Base-by-base conservation (phyloP, 2,113 vertebrate species). In the Pogona vitticeps region DNA sequence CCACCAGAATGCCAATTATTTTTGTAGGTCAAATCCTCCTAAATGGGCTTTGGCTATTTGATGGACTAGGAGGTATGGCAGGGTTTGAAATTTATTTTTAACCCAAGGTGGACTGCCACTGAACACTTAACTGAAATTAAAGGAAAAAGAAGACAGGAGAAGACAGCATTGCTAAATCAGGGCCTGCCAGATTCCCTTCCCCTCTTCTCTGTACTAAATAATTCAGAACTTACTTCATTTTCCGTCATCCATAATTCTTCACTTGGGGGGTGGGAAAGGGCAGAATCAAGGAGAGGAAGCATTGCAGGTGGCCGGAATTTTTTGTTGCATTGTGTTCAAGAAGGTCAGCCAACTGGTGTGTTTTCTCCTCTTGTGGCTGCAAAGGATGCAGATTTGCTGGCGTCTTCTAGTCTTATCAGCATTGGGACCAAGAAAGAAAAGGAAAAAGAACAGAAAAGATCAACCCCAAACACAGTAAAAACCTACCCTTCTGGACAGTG, bases 391-490 rank as follows among this genome's bases (percentile, higher is more conserved):
- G 82, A 0, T 0, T 79, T 67, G 52, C 36, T 38, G 26, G 79
- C 89, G 23, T 40, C 65, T 85, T 81, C 63, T 72, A 79, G 65
- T 58, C 79, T 86, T 93, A 82, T 80, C 86, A 89, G 82, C 89
- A 90, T 23, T 79, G 59, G 79, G 36, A 52, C 82, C 82, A 88
- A 82, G 9, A 76, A 78, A 67, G 65, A 67, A 28, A 65, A 8
- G 28, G 65, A 28, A 26, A 31, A 26, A 65, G 9, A n/a, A n/a
- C n/a, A 10, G 46, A 10, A 10, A 10, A 52, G 46, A 52, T 52
- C 86, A 12, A 31, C 89, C 86, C 61, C n/a, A n/a, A n/a, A n/a
- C 76, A 85, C 82, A 93, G 13, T 26, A 91, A 79, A 71, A 91
- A 87, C 33, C 38, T n/a, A 59, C 28, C 9, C 14, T 80, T 89